These are phyloP conservation scores for Bradypodion pumilum DNA, from an alignment of 2,797 vertebrate genomes.

Conservation along the genomic window DNA sequence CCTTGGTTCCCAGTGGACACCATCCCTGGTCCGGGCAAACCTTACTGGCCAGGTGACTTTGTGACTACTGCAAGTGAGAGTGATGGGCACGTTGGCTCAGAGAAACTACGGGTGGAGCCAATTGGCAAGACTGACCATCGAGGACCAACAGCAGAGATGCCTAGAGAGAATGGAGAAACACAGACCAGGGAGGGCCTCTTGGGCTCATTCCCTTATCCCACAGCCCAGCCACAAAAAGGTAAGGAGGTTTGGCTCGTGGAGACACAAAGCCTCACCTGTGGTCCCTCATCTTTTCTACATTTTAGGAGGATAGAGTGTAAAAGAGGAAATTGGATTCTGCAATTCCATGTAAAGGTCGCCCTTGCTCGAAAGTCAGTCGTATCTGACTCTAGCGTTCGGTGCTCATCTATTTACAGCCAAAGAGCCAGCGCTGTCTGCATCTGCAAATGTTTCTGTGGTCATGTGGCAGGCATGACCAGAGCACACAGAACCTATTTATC, in stretches of 20 bases:
- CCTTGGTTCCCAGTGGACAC: slow-evolving; percentile 67
- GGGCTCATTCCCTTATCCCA: slow-evolving; percentile 77
- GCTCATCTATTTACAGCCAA: no score
- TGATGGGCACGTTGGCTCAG: slow-evolving; percentile 60
- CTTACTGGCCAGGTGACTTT: slow-evolving; percentile 77
- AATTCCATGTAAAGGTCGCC: neutral
- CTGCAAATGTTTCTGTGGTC: no score
- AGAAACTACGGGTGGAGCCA: slow-evolving; percentile 67
- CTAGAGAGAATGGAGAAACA: slow-evolving; percentile 69
- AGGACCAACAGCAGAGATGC: slow-evolving; percentile 40
- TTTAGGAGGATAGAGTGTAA: neutral
- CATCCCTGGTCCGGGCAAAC: slow-evolving; percentile 57
- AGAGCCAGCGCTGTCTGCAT: no score
- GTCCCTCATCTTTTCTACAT: no score
- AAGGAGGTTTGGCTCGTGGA: neutral
- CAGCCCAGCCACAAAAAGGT: slow-evolving; percentile 86
- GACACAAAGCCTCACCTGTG: no score
- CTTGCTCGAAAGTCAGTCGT: no score
- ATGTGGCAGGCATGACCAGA: no score
- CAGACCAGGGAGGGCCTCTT: slow-evolving; percentile 69
- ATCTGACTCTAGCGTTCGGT: no score
- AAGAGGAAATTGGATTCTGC: neutral
- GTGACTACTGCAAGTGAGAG: slow-evolving; percentile 69
- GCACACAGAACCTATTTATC: no score
- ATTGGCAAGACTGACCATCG: slow-evolving; percentile 39